Base-by-base conservation (phyloP, 2,113 vertebrate genomes). In the zebrafish (Danio rerio) region DNA sequence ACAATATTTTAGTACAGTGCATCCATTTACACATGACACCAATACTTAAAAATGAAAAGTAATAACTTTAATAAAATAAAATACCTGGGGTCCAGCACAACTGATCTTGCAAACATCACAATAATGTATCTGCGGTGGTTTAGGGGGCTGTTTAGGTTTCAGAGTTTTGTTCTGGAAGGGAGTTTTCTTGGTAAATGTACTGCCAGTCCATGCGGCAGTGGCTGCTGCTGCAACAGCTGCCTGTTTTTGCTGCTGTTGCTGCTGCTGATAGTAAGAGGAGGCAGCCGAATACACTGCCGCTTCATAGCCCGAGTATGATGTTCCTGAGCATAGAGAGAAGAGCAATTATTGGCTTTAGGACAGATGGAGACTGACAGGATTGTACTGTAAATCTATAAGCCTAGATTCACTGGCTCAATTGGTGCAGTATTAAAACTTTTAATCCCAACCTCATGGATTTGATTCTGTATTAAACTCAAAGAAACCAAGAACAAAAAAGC, bases 91-190 rank as follows among this genome's bases (percentile, higher is more conserved):
- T 89, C 98, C 98, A 79, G 98, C 98, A 93, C 98, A 99, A 93
- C 98, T 99, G 94, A 99, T 99, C 92, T 99, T 99, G 89, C 98
- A 99, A 86, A 99, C 98, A 1, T 99, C 98, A 88, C 98, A 99
- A 89, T 99, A 99, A 91, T 99, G 98, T 90, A 99, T 99, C 94
- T 99, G 98, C 47, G 98, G 97, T 0, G 97, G 98, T 88, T 99
- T 99, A 62, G 97, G 97, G 11, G 98, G 96, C 87, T 97, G 98
- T 78, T 99, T 99, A 88, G 97, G 96, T 88, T 98, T 96, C 78
- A 98, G 93, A 88, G 97, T 97, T 88, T 99, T 99, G 88, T 93
- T 99, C 92, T 98, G 97, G 93, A 99, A 98, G 87, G 96, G 94
- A 70, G 96, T 85, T 92, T 99, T 99, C 94, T 99, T 99, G 79